Conservation (phyloP, 2,113 vertebrate species). For the Suncus etruscus region DNA sequence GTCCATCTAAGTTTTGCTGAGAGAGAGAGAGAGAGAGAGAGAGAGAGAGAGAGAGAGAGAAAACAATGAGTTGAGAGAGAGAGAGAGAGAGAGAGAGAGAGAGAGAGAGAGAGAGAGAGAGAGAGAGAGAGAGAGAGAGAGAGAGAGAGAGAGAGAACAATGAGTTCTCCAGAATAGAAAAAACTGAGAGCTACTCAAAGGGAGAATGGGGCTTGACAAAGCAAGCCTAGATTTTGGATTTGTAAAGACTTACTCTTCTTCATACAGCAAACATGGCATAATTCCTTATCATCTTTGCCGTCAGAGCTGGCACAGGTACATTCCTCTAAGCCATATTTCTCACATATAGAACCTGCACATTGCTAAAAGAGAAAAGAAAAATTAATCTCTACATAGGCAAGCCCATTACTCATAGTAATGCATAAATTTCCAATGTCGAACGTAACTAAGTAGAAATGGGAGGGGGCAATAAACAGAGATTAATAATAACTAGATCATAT, state of each 20-base stretch:
- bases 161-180: too few species aligned
- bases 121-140: too few species aligned
- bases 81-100: too few species aligned
- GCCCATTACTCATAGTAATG: neutral
- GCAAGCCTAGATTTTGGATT: neutral
- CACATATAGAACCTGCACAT: conserved; percentile 97
- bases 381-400: conserved; percentile 63
- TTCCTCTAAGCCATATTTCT: conserved; percentile 92
- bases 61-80: too few species aligned
- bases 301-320: conserved; percentile 94
- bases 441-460: conserved; percentile 19
- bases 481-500: conserved; percentile 7
- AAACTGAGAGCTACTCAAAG: too few species aligned
- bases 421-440: conserved; percentile 17
- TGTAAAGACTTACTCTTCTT: conserved; percentile 91
- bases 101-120: too few species aligned
- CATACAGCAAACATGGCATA: conserved; percentile 99
- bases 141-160: too few species aligned
- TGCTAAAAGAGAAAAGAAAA: conserved; percentile 87
- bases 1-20: too few species aligned
- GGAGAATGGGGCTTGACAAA: neutral
- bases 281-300: conserved; percentile 92
- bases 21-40: too few species aligned
- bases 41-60: too few species aligned
- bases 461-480: neutral